Percentiles rank a stretch among this genome's conserved stretches.
Evolutionary conservation across 2,797 vertebrate genomes (phyloP).

Genomic region (Margarornis squamiger): DNA sequence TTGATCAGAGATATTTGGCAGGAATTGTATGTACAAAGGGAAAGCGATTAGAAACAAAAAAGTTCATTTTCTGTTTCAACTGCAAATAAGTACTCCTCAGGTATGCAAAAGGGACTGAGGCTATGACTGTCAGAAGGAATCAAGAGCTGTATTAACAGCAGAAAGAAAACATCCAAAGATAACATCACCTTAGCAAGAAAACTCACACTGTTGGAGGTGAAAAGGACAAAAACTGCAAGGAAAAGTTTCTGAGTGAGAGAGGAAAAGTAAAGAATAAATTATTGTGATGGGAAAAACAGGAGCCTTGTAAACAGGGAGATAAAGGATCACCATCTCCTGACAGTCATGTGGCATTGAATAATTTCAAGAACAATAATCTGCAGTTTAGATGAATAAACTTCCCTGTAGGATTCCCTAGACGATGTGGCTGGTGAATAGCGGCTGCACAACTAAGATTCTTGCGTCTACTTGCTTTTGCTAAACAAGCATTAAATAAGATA

Average conservation of each 20-base stretch:
- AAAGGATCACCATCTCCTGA: not conserved
- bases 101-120: not conserved
- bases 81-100: not conserved
- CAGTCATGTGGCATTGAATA: not conserved
- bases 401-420: slow-evolving; percentile 86
- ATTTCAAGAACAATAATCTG: not conserved
- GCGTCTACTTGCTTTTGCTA: slow-evolving; percentile 84
- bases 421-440: slow-evolving; percentile 83
- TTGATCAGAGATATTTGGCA: not conserved
- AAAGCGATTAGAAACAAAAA: not conserved
- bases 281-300: not conserved
- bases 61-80: not conserved
- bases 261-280: not conserved
- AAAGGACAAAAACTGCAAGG: not conserved
- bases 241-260: not conserved
- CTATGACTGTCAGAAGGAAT: not conserved
- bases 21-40: not conserved
- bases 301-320: not conserved
- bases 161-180: not conserved
- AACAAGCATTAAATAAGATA: slow-evolving; percentile 68
- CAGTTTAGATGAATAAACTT: slow-evolving; percentile 72
- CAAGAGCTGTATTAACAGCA: not conserved
- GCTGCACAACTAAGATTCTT: slow-evolving; percentile 85
- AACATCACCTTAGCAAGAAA: not conserved
- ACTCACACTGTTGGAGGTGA: not conserved